Percentiles rank a stretch among this genome's conserved stretches.
phyloP scores from a whole-genome alignment of 2,888 invertebrate species.

The Agrochola lychnidis region DNA sequence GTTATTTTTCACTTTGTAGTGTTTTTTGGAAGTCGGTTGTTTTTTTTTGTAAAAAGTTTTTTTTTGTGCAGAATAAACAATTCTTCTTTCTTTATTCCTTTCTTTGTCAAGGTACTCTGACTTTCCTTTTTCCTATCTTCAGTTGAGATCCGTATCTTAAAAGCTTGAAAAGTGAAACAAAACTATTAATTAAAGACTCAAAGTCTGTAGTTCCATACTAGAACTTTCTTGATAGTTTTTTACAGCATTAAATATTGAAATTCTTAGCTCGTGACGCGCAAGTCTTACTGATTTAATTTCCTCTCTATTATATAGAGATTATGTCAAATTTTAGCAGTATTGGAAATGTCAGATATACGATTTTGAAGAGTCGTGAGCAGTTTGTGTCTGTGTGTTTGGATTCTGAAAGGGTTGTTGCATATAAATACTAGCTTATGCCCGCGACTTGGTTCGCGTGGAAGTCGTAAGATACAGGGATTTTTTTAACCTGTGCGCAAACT shows the following conservation, averaged over 20 bases:
- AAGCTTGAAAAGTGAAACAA: slow-evolving; percentile 33
- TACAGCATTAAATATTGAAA: slow-evolving; percentile 71
- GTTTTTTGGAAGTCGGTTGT: too few relatives aligned
- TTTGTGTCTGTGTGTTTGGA: not conserved
- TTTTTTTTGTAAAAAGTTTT: too few relatives aligned
- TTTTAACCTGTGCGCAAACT: too few relatives aligned
- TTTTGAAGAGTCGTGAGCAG: slow-evolving; percentile 13
- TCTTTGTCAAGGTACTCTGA: not conserved
- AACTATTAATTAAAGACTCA: slow-evolving; percentile 60
- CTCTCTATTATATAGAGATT: slow-evolving; percentile 62
- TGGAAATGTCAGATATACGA: slow-evolving; percentile 61
- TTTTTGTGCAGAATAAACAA: not conserved
- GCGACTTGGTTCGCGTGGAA: too few relatives aligned
- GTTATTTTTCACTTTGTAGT: too few relatives aligned
- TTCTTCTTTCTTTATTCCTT: not conserved
- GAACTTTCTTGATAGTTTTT: slow-evolving; percentile 55
- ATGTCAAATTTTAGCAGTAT: slow-evolving; percentile 57
- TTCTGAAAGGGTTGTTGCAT: too few relatives aligned
- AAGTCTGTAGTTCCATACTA: slow-evolving; percentile 51
- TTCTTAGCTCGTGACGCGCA: slow-evolving; percentile 62
- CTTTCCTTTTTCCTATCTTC: not conserved
- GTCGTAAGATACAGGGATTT: too few relatives aligned
- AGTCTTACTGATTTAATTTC: slow-evolving; percentile 72
- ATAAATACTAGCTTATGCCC: too few relatives aligned
- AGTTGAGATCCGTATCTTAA: not conserved